Evolutionary conservation across 2,797 vertebrate species (phyloP).

Genomic region (Propithecus perrieri): DNA sequence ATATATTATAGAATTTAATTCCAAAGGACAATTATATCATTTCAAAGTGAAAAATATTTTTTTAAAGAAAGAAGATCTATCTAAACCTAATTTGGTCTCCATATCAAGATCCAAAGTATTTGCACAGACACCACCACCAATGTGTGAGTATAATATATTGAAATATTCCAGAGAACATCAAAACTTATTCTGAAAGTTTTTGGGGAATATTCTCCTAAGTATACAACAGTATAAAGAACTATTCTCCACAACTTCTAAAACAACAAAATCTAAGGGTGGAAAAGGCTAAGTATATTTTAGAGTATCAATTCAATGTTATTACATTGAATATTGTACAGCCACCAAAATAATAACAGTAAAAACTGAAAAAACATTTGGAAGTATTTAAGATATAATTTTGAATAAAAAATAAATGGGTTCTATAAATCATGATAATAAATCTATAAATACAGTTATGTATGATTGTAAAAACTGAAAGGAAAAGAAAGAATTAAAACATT

Average conservation of each 20-base stretch:
- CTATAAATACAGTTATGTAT: not conserved
- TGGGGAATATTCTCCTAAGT: not conserved
- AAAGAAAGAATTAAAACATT: not conserved
- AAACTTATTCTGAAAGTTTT: conserved; percentile 2
- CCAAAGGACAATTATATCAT: not conserved
- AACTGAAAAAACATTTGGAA: not conserved
- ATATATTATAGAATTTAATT: not conserved
- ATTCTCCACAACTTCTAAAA: not conserved
- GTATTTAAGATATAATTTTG: conserved; percentile 24
- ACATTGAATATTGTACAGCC: not conserved
- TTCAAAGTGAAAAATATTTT: not conserved
- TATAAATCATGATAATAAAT: not conserved
- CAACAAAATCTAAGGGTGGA: not conserved
- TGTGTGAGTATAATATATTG: not conserved
- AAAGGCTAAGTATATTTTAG: not conserved
- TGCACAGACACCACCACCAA: not conserved
- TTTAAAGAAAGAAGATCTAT: not conserved
- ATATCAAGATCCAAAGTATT: not conserved
- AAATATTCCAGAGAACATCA: not conserved
- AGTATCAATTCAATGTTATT: not conserved
- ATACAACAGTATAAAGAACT: not conserved
- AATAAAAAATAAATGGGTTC: not conserved
- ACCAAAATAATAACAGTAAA: conserved; percentile 1
- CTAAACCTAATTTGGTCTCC: not conserved
- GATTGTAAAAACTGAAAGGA: not conserved